Evolutionary conservation across 1,140 invertebrate genomes (phyloP), one percentile per base, ranked within the genome.

Genomic region (Popillia japonica): DNA sequence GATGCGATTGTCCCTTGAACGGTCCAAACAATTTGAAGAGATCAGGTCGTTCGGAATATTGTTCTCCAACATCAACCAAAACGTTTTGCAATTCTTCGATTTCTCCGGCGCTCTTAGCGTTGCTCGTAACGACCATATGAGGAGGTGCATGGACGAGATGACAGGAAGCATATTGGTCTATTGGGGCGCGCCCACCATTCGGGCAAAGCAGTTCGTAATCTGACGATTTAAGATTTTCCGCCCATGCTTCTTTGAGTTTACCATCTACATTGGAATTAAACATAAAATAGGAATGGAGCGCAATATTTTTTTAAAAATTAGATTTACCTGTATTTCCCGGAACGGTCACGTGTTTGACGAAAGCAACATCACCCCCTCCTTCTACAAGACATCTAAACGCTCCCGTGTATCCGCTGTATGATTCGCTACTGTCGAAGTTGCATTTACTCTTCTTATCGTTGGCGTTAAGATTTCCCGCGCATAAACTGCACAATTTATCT

Each of bases 161-260:
- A 82, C 93, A 94, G 11, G 83, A 84, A 9, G 86, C 80, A 87
- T 90, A 93, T 17, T 90, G 84, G 22, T 90, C 86, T 14, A 91
- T 84, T 1, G 87, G 77, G 0, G 85, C 84, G 11, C 87, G 85
- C 9, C 89, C 86, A 40, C 88, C 92, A 83, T 93, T 89, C n/a
- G 91, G 89, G 84, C 93, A 94, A 40, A 94, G 84, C 22, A 94
- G 84, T 82, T 91, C 90, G 80, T 91, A 93, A 82, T 94, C 92
- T 61, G 89, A 87, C 6, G 87, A 87, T 77, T 92, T 88, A 40
- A 85, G 79, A 74, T 80, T 77, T 42, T 64, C 79, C 1, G 92
- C 90, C 92, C 92, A 93, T 48, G 80, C 86, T 55, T 88, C 88
- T 41, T 85, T 85, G 80, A 91, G 91, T 14, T 89, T 85, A 4